Base-by-base conservation (phyloP, 2,888 invertebrate species). In the Pseudoips prasinana region DNA sequence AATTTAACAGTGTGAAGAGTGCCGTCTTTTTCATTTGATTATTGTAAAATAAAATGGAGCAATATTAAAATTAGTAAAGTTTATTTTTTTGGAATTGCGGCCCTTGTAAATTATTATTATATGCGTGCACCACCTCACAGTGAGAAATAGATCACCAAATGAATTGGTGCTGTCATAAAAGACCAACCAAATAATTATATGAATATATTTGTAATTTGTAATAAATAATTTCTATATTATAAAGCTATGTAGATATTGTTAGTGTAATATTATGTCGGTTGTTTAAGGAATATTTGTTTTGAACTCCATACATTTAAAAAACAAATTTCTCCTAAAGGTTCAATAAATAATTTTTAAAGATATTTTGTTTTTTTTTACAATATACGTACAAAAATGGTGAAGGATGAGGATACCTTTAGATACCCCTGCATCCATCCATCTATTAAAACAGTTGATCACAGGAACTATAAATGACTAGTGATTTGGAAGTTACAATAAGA, bases 151-250 rank as follows among this genome's bases (percentile, higher is more conserved):
- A 71, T 70, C 76, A 82, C 80, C 74, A 73, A n/a, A 78, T 82
- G 64, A 77, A 78, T 78, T 78, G 84, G 86, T 87, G 87, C 81
- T 74, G 76, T 78, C 74, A 64, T 75, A 67, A 76, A 81, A 84
- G 85, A 86, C 85, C 84, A 86, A 87, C 86, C 86, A 87, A 87
- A 87, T 83, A 85, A 71, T 77, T 82, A 72, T 86, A 84, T 83
- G 75, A 83, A 82, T 86, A 86, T 85, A 57, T 77, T 83, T 84
- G 77, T 84, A 81, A 57, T 77, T 83, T 84, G 76, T 84, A 81
- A 61, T 66, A 63, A 60, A 64, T 60, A 61, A 60, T 48, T 73
- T 68, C 69, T 68, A 62, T 62, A 69, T 77, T 71, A 76, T 75
- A 78, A 55, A 52, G 33, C 73, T 77, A 75, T 87, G 87, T 87